Base-by-base conservation (phyloP, 2,797 vertebrate species). In the Propithecus perrieri region DNA sequence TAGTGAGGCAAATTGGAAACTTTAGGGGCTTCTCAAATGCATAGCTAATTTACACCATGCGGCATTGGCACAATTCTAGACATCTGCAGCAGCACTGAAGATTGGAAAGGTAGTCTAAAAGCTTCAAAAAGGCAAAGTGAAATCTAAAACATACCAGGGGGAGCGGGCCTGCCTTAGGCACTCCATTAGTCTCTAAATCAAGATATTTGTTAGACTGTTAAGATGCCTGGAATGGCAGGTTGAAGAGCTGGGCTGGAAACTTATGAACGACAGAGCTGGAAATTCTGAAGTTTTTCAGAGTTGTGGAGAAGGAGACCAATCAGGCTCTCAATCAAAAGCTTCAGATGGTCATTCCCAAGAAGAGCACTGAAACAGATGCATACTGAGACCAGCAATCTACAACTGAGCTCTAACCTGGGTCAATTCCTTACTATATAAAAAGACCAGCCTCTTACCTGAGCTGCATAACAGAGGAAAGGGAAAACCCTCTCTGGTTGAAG, bases 261-360 rank as follows among this genome's bases (percentile, higher is more conserved):
- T 74, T 57, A 33, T 7, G 38, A 89, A 89, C 43, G 43, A 78
- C 30, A 88, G 74, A 91, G 26, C 15, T 95, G 65, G 26, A 95
- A 96, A 89, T 93, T 83, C 69, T 88, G 26, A 87, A 95, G 38
- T 61, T 6, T 67, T 93, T 97, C 33, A 93, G 46, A 35, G 53
- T 15, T 15, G 28, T 57, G 33, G 76, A 92, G 38, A 94, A 93
- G 94, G 71, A 94, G 55, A 74, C 5, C 14, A 72, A 50, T n/a
- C 13, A 53, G 7, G 2, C 38, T 83, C 4, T 85, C 22, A 81
- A 1, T 76, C 33, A 57, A 89, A 86, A 85, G 41, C 11, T 53
- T 48, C 33, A 89, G 2, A 67, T 61, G n/a, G 4, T 30, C 17
- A 30, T 88, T 92, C 50, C 43, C n/a, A 75, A 89, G 24, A 85